These are phyloP conservation scores for Cryptomyrus ogoouensis DNA, from an alignment of 2,113 vertebrate genomes.

Conservation along the genomic window DNA sequence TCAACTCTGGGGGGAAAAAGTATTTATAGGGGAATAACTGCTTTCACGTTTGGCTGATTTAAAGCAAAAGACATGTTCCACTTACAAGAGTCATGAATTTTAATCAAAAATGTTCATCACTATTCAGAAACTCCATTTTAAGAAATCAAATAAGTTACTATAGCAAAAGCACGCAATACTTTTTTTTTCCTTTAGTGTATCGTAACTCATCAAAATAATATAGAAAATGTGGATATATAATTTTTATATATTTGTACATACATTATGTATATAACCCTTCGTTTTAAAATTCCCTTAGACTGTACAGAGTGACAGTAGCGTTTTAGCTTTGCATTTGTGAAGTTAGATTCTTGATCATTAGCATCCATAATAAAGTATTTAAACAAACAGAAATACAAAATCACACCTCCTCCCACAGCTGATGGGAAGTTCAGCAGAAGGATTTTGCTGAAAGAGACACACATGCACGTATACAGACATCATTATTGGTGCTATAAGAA, in stretches of 20 bases:
- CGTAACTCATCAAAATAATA: constrained; percentile 64
- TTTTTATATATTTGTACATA: constrained; percentile 18
- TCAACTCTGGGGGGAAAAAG: not conserved
- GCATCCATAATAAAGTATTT: constrained; percentile 22
- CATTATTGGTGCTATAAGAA: constrained; percentile 49
- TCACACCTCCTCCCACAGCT: constrained; percentile 34
- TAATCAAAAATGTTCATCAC: constrained; percentile 55
- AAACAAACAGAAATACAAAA: constrained; percentile 25
- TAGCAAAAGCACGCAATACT: constrained; percentile 67
- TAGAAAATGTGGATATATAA: constrained; percentile 64
- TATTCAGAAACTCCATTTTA: constrained; percentile 45
- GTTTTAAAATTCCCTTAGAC: constrained; percentile 50
- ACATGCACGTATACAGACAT: constrained; percentile 16
- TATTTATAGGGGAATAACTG: not conserved
- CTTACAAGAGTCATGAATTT: constrained; percentile 32
- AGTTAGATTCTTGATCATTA: constrained; percentile 24
- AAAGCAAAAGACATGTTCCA: not conserved
- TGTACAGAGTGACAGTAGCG: constrained; percentile 43
- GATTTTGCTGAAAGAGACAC: constrained; percentile 10
- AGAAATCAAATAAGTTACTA: constrained; percentile 68
- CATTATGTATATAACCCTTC: constrained; percentile 35
- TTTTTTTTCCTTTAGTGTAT: constrained; percentile 56
- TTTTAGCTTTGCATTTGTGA: constrained; percentile 41
- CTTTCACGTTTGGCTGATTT: not conserved
- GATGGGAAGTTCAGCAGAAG: constrained; percentile 30